Evolutionary conservation across 2,797 vertebrate genomes (phyloP).

Genomic region (Microctenopoma steveboyesi): DNA sequence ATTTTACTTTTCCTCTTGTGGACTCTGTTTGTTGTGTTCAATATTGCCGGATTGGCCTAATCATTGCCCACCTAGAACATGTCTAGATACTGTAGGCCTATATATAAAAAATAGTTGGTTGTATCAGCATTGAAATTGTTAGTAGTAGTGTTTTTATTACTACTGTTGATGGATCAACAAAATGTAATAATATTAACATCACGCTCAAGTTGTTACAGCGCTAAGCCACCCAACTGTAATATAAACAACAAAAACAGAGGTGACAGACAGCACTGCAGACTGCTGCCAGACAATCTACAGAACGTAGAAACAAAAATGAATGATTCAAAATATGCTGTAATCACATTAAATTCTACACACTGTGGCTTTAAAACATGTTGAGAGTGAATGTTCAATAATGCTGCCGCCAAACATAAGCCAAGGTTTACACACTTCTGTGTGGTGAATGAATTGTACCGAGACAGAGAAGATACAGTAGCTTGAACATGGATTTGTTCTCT

Average conservation of each 20-base stretch:
- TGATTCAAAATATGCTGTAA: constrained; percentile 1
- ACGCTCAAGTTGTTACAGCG: neutral
- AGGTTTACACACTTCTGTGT: constrained; percentile 46
- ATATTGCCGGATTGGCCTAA: neutral
- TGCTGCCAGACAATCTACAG: neutral
- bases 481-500: constrained; percentile 40
- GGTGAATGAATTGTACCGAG: constrained; percentile 42
- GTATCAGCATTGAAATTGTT: too few species aligned
- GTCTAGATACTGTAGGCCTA: too few species aligned
- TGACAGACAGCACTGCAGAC: neutral
- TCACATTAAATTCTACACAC: constrained; percentile 15
- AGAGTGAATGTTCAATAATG: constrained; percentile 24
- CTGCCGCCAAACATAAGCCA: constrained; percentile 25
- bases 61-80: too few species aligned
- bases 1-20: too few species aligned
- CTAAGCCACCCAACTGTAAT: neutral
- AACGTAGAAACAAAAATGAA: constrained; percentile 18
- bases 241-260: neutral
- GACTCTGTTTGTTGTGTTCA: neutral
- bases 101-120: too few species aligned
- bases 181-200: neutral
- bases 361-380: neutral
- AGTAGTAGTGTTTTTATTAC: too few species aligned
- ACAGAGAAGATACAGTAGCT: constrained; percentile 42
- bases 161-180: constrained; percentile 5